These are phyloP conservation scores for Steinernema carpocapsae DNA, from an alignment of 2,888 invertebrate species.

Conservation along the genomic window DNA sequence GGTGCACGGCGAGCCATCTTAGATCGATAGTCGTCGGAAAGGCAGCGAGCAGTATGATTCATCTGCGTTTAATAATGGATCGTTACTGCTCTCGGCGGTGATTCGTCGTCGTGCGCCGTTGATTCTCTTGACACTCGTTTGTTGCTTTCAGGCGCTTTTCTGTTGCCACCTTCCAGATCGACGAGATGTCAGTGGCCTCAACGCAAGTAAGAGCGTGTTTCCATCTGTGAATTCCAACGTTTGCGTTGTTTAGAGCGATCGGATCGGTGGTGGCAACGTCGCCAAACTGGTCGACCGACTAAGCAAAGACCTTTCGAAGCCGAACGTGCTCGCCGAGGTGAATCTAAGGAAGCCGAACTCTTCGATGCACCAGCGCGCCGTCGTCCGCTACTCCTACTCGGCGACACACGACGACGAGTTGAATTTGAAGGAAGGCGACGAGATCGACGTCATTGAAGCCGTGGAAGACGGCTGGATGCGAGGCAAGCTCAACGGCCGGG, in stretches of 20 bases:
- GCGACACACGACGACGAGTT: constrained; percentile 93
- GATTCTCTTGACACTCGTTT: not conserved
- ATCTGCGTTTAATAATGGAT: constrained; percentile 33
- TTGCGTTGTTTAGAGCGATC: constrained; percentile 19
- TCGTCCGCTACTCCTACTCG: constrained; percentile 75
- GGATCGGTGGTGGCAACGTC: constrained; percentile 43
- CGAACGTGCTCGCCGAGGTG: not conserved
- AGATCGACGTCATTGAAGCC: constrained; percentile 87
- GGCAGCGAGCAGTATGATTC: constrained; percentile 27
- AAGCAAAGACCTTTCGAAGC: constrained; percentile 46
- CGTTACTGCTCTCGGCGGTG: constrained; percentile 8
- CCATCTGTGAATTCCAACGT: not conserved
- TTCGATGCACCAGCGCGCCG: constrained; percentile 19
- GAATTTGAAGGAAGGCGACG: constrained; percentile 83
- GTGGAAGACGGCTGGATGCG: constrained; percentile 84
- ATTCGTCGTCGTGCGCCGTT: not conserved
- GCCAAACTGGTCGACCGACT: constrained; percentile 48
- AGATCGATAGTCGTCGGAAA: constrained; percentile 9
- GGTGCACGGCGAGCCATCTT: no score
- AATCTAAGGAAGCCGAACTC: not conserved
- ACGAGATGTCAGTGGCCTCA: constrained; percentile 20
- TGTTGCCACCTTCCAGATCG: not conserved
- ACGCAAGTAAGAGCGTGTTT: constrained; percentile 1
- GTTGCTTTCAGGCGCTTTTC: constrained; percentile 19
- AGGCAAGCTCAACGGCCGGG: constrained; percentile 73